Percentiles rank a stretch among this genome's conserved stretches.
phyloP scores from a whole-genome alignment of 2,797 vertebrate genomes.

The Gymnoscopelus braueri region DNA sequence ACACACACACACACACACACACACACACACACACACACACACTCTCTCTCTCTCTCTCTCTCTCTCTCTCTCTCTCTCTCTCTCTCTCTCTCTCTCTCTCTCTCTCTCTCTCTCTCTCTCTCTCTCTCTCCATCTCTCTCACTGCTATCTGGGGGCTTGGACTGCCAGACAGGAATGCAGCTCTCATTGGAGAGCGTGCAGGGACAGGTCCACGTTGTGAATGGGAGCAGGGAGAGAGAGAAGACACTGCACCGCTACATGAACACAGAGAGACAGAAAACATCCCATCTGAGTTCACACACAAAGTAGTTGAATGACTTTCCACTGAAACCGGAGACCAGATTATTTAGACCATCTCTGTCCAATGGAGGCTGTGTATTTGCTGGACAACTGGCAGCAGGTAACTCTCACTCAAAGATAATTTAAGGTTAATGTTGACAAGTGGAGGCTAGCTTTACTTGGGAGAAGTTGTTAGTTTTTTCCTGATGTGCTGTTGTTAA shows the following conservation, averaged over 20 bases:
- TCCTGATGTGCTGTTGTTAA: slow-evolving; percentile 30
- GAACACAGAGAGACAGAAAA: slow-evolving; percentile 41
- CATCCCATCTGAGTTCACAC: slow-evolving; percentile 10
- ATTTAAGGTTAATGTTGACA: neutral
- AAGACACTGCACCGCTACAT: slow-evolving; percentile 19
- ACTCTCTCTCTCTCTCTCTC: too few relatives aligned
- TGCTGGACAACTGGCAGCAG: slow-evolving; percentile 71
- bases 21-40: too few relatives aligned
- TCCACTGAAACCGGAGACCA: slow-evolving; percentile 28
- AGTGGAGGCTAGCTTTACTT: neutral
- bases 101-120: too few relatives aligned
- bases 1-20: neutral
- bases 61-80: too few relatives aligned
- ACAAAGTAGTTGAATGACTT: neutral
- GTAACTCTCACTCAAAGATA: slow-evolving; percentile 48
- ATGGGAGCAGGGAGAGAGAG: slow-evolving; percentile 32
- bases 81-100: too few relatives aligned
- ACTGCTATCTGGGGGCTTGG: slow-evolving; percentile 63
- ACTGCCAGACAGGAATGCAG: slow-evolving; percentile 78
- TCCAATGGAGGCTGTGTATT: slow-evolving; percentile 59
- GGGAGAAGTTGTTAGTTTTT: slow-evolving; percentile 18
- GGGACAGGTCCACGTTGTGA: slow-evolving; percentile 74
- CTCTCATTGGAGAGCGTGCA: slow-evolving; percentile 74
- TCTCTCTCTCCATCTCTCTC: slow-evolving; percentile 12
- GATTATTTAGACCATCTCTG: slow-evolving; percentile 23